phyloP scores from a whole-genome alignment of 2,113 vertebrate species.

The Notiomystis cincta region DNA sequence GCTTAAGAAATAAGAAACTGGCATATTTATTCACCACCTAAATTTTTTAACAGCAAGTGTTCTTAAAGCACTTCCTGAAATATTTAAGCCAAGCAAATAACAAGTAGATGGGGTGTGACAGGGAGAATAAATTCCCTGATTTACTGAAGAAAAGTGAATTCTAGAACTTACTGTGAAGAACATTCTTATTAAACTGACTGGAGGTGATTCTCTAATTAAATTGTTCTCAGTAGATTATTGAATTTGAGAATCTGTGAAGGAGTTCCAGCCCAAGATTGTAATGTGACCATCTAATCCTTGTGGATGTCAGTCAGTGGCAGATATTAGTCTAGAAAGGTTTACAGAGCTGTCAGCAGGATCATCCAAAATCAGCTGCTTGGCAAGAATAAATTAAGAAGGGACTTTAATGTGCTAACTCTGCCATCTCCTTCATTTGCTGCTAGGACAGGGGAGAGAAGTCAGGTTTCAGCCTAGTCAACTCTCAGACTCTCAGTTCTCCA shows the following conservation, averaged over 20 bases:
- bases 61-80: constrained; percentile 36
- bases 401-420: not conserved
- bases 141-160: constrained; percentile 13
- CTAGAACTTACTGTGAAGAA: not conserved
- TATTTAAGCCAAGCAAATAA: constrained; percentile 40
- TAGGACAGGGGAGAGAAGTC: not conserved
- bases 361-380: not conserved
- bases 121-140: not conserved
- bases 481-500: not conserved
- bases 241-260: not conserved
- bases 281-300: not conserved
- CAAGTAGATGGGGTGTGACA: not conserved
- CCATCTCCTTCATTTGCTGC: not conserved
- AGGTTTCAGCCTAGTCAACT: not conserved
- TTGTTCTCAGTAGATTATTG: not conserved
- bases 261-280: not conserved
- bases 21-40: constrained; percentile 25
- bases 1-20: constrained; percentile 16
- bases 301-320: not conserved
- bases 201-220: not conserved
- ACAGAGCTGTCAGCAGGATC: constrained; percentile 9
- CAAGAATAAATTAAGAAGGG: not conserved
- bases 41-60: constrained; percentile 33
- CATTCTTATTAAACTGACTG: not conserved
- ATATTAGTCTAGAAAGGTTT: not conserved